Evolutionary conservation across 2,113 vertebrate species (phyloP).

Genomic region (Chelonoidis abingdonii): DNA sequence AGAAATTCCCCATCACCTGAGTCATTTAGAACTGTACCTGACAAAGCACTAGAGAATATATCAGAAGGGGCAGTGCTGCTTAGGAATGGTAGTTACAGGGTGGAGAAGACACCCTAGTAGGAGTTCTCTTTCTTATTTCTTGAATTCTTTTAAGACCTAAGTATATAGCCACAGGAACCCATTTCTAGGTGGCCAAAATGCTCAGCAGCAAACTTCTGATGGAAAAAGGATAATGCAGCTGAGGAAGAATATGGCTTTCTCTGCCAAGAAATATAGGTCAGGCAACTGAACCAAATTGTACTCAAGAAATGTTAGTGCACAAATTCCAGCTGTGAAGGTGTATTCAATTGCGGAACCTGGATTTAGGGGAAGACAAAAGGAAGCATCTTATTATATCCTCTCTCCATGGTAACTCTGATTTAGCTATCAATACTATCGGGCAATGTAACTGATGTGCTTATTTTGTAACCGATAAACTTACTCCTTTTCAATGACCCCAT

Average conservation of each 20-base stretch:
- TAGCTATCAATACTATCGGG: background rate
- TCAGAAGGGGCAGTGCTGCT: background rate
- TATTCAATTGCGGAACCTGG: background rate
- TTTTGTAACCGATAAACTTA: background rate
- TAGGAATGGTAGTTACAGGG: background rate
- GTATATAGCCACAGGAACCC: background rate
- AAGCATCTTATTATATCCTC: background rate
- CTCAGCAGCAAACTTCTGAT: background rate
- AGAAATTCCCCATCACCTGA: background rate
- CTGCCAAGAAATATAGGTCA: background rate
- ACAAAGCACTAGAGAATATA: conserved; percentile 29
- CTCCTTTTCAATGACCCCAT: background rate
- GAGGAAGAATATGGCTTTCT: background rate
- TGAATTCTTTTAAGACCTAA: background rate
- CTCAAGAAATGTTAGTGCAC: background rate
- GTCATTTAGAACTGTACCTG: conserved; percentile 34
- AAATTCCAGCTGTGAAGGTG: background rate
- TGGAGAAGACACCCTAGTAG: background rate
- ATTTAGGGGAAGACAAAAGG: background rate
- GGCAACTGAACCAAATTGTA: background rate
- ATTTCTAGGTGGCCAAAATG: background rate
- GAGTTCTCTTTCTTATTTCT: background rate
- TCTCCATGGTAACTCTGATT: background rate
- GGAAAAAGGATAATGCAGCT: background rate
- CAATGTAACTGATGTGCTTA: background rate